Evolutionary conservation across 2,797 vertebrate genomes (phyloP).

Genomic region (Tiaroga cobitis): DNA sequence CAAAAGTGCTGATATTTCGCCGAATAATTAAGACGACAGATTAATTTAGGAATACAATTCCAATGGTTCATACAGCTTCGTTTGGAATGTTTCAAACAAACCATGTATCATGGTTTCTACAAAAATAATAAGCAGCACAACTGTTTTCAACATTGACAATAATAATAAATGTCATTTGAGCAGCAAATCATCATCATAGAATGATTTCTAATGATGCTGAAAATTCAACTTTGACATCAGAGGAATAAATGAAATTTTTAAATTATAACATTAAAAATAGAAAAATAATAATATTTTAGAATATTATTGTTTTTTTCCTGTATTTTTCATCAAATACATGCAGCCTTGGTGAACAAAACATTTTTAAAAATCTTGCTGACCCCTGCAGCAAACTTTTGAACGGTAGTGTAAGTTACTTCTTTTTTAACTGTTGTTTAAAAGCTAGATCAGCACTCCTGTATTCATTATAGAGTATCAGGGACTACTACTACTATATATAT

Average conservation of each 20-base stretch:
- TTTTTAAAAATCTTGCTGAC: background rate
- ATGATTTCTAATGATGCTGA: background rate
- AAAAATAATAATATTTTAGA: background rate
- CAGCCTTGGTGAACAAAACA: background rate
- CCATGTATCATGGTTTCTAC: background rate
- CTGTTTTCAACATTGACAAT: background rate
- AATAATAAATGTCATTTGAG: background rate
- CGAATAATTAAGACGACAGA: background rate
- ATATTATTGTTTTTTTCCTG: background rate
- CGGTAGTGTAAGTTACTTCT: background rate
- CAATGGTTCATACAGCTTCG: background rate
- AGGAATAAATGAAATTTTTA: background rate
- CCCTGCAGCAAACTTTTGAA: background rate
- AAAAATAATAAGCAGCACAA: background rate
- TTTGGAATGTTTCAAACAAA: too few relatives aligned
- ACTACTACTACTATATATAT: too few relatives aligned
- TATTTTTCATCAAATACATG: background rate
- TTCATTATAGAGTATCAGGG: background rate
- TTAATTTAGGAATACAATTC: background rate
- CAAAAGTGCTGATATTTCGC: background rate
- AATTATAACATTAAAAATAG: background rate
- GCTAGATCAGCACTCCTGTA: background rate
- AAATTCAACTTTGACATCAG: background rate
- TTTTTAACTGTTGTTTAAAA: background rate
- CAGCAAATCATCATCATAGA: background rate